These are phyloP conservation scores for Caenorhabditis briggsae DNA, from an alignment of 1,140 invertebrate species.

Conservation along the genomic window DNA sequence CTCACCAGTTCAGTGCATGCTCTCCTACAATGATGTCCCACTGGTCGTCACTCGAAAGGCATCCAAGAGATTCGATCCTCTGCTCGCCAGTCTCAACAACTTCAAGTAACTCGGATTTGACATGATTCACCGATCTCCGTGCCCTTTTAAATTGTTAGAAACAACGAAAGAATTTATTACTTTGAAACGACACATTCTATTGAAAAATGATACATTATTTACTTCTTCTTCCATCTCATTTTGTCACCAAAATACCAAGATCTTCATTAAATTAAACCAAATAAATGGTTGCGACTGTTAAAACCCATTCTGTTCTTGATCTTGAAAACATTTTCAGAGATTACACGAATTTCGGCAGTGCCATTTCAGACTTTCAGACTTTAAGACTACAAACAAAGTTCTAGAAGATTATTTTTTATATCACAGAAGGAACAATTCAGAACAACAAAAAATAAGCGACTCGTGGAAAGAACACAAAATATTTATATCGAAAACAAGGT, in stretches of 20 bases:
- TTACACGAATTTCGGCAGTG: no score
- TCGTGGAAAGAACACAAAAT: background rate
- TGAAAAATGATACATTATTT: background rate
- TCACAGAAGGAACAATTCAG: no score
- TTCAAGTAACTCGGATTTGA: slow-evolving; percentile 4
- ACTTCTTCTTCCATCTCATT: no score
- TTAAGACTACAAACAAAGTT: no score
- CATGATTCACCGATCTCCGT: background rate
- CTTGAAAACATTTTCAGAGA: no score
- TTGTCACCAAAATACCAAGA: no score
- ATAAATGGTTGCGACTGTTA: no score
- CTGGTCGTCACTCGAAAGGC: slow-evolving; percentile 23
- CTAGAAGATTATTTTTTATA: no score
- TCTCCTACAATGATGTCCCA: slow-evolving; percentile 64
- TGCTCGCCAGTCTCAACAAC: slow-evolving; percentile 9
- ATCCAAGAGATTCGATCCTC: slow-evolving; percentile 12
- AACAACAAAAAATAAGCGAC: background rate
- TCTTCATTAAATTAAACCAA: no score
- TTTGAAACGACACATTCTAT: background rate
- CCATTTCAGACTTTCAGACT: no score
- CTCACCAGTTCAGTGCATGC: slow-evolving; percentile 70
- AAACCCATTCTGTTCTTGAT: no score
- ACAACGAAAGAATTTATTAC: slow-evolving; percentile 39
- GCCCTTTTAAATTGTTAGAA: background rate
- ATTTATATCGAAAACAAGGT: background rate